Percentiles rank a stretch among this genome's conserved stretches.
phyloP scores from a whole-genome alignment of 2,888 invertebrate genomes.

The Chloromyia formosa region DNA sequence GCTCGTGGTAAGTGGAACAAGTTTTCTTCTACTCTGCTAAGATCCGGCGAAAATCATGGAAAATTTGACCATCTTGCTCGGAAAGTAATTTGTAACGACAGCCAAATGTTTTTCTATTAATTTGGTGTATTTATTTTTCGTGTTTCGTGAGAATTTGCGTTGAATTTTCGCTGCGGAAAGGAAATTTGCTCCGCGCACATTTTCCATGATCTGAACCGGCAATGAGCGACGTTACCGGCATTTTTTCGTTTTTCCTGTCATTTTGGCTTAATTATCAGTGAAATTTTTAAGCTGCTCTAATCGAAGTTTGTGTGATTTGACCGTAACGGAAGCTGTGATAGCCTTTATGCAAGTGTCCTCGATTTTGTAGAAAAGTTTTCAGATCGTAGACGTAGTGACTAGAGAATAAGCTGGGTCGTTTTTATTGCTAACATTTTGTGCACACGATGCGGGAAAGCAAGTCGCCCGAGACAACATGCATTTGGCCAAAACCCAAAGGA shows the following conservation, averaged over 20 bases:
- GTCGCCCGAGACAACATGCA: conserved; percentile 28
- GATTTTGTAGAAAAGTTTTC: background rate
- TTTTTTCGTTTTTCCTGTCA: background rate
- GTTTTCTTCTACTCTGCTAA: conserved; percentile 55
- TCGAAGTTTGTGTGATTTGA: background rate
- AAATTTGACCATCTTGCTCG: conserved; percentile 37
- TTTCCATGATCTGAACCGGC: conserved; percentile 40
- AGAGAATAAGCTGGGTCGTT: background rate
- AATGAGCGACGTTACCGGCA: conserved; percentile 9
- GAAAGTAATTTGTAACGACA: conserved; percentile 29
- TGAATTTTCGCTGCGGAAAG: conserved; percentile 9
- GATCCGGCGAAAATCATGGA: conserved; percentile 53
- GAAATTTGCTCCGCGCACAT: conserved; percentile 12
- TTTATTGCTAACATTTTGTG: background rate
- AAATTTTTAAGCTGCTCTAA: too few relatives aligned
- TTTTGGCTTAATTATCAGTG: background rate
- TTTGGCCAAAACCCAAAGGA: conserved; percentile 37
- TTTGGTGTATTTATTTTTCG: conserved; percentile 32
- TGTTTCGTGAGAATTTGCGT: conserved; percentile 14
- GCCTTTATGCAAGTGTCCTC: conserved; percentile 16
- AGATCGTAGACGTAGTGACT: background rate
- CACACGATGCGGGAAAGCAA: conserved; percentile 26
- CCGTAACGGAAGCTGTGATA: conserved; percentile 37
- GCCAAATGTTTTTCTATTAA: conserved; percentile 30
- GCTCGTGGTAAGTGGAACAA: conserved; percentile 64